Evolutionary conservation across 2,797 vertebrate genomes (phyloP).

Genomic region (Onychomys leucogaster): DNA sequence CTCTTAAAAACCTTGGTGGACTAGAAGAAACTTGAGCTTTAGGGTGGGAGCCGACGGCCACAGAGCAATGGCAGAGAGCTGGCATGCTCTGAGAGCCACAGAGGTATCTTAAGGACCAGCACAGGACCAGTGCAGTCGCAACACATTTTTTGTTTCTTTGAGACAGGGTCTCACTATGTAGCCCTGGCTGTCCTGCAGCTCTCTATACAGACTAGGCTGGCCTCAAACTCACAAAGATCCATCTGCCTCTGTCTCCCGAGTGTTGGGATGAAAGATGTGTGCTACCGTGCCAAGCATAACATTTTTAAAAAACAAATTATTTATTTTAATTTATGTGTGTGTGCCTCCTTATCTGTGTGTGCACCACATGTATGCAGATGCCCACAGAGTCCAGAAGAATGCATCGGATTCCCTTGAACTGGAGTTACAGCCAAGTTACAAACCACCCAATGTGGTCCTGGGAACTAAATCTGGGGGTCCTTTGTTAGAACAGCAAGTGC

Average conservation of each 20-base stretch:
- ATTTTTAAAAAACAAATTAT: background rate
- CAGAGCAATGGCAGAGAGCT: background rate
- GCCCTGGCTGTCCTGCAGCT: background rate
- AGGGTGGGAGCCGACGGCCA: background rate
- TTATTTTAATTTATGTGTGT: background rate
- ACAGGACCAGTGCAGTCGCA: accelerated
- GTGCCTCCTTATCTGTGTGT: background rate
- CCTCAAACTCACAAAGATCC: background rate
- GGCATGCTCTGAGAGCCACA: background rate
- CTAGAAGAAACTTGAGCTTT: background rate
- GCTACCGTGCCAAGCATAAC: background rate
- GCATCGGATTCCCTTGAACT: background rate
- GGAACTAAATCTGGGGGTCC: background rate
- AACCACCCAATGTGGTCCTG: background rate
- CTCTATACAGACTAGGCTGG: background rate
- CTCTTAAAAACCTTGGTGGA: too few species aligned
- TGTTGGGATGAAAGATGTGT: background rate
- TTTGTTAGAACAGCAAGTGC: background rate
- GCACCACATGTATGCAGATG: background rate
- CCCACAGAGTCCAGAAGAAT: background rate
- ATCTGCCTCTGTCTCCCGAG: background rate
- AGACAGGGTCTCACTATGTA: background rate
- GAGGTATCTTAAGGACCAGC: background rate
- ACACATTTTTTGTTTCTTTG: background rate
- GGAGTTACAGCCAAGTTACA: background rate